Percentiles rank a stretch among this genome's conserved stretches.
Evolutionary conservation across 2,888 invertebrate genomes (phyloP).

Genomic region (Dorcus parallelipipedus): DNA sequence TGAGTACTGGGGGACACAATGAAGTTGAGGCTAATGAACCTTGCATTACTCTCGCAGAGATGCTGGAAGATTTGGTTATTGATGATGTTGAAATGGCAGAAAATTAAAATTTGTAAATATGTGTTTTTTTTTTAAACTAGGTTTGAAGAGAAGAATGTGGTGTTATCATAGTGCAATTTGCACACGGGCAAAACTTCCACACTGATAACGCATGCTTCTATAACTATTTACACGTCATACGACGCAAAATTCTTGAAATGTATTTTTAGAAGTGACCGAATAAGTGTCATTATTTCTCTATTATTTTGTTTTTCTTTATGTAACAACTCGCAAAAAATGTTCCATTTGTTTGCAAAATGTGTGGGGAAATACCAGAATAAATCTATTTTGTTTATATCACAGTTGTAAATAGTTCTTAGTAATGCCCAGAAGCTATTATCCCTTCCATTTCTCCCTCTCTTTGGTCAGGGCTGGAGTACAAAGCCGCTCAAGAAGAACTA

Average conservation of each 20-base stretch:
- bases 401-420: neutral
- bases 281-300: no score
- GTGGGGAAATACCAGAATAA: no score
- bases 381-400: neutral
- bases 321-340: no score
- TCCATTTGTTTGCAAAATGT: no score
- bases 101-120: conserved; percentile 3
- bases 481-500: no score
- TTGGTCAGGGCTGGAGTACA: no score
- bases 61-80: conserved; percentile 86
- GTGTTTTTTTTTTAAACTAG: neutral
- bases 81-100: conserved; percentile 77
- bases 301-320: no score
- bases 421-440: neutral
- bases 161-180: neutral
- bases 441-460: no score
- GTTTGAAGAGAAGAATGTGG: neutral
- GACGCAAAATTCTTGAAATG: neutral
- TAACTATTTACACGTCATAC: neutral
- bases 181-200: no score
- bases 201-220: no score
- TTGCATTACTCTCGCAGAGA: conserved; percentile 82
- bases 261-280: neutral
- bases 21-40: conserved; percentile 65
- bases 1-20: conserved; percentile 57